These are phyloP conservation scores for Apoda limacodes DNA, from an alignment of 2,888 invertebrate genomes.

Conservation along the genomic window DNA sequence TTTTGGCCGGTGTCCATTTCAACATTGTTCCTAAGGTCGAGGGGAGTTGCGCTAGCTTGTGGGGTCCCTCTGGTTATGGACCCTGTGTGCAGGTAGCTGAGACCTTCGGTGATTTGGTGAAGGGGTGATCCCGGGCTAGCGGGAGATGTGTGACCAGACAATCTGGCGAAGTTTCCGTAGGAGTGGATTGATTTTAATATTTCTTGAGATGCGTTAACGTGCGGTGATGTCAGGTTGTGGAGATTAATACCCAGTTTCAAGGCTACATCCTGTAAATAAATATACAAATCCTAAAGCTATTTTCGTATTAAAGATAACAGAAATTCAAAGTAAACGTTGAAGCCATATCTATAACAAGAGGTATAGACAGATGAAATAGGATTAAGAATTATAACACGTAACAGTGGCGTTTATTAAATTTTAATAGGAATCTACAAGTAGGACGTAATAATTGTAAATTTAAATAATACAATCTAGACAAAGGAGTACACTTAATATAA, in stretches of 20 bases:
- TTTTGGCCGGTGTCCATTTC: constrained; percentile 65
- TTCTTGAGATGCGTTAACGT: constrained; percentile 43
- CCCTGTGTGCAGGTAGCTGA: constrained; percentile 81
- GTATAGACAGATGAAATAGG: too few species aligned
- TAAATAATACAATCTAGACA: neutral
- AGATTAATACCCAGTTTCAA: constrained; percentile 65
- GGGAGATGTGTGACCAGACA: constrained; percentile 37
- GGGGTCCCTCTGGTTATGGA: constrained; percentile 79
- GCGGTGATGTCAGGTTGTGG: constrained; percentile 38
- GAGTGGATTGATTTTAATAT: constrained; percentile 36
- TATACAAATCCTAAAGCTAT: neutral
- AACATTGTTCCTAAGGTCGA: constrained; percentile 62
- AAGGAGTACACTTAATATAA: neutral
- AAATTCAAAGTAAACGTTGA: neutral
- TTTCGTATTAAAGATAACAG: too few species aligned
- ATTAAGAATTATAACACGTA: too few species aligned
- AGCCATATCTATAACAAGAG: too few species aligned
- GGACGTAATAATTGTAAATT: neutral
- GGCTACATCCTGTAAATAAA: constrained; percentile 48
- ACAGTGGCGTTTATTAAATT: too few species aligned
- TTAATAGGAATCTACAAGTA: too few species aligned
- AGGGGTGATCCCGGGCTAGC: constrained; percentile 60
- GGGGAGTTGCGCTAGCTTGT: constrained; percentile 63
- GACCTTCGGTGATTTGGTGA: constrained; percentile 75
- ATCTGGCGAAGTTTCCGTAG: constrained; percentile 35